Evolutionary conservation across 2,888 invertebrate genomes (phyloP).

Genomic region (Ceraclea dissimilis): DNA sequence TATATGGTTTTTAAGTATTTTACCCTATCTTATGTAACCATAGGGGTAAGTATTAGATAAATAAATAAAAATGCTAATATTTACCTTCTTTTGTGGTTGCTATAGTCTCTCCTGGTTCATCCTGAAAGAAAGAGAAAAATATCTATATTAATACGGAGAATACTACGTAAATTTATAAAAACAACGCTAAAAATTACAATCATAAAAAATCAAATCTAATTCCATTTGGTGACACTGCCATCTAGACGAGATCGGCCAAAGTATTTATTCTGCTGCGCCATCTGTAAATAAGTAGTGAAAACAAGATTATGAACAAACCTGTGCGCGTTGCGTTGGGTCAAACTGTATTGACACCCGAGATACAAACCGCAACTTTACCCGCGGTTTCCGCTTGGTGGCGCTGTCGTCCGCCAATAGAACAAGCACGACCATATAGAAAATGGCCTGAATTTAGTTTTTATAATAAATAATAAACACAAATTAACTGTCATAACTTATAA

Average conservation of each 20-base stretch:
- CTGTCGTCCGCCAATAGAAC: constrained; percentile 50
- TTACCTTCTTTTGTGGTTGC: constrained; percentile 84
- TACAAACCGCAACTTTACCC: constrained; percentile 42
- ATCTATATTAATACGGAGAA: neutral
- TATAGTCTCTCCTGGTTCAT: constrained; percentile 68
- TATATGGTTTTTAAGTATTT: too few relatives aligned
- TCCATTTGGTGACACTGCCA: too few relatives aligned
- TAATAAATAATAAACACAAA: constrained; percentile 2
- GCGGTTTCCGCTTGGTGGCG: constrained; percentile 51
- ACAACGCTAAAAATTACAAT: too few relatives aligned
- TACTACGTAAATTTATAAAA: too few relatives aligned
- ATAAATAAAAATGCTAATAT: too few relatives aligned
- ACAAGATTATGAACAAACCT: constrained; percentile 11
- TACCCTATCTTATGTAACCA: too few relatives aligned
- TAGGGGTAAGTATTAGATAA: too few relatives aligned
- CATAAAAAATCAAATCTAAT: too few relatives aligned
- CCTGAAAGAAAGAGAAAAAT: constrained; percentile 43
- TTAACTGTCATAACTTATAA: constrained; percentile 12
- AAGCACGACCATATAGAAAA: constrained; percentile 41
- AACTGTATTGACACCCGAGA: constrained; percentile 32
- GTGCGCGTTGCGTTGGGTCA: constrained; percentile 15
- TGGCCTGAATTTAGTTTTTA: constrained; percentile 12
- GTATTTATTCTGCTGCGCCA: constrained; percentile 3
- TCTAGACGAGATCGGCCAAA: neutral
- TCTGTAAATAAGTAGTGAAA: constrained; percentile 4